Percentiles rank a stretch among this genome's conserved stretches.
Evolutionary conservation across 1,140 invertebrate genomes (phyloP).

Genomic region (Trichonephila inaurata): DNA sequence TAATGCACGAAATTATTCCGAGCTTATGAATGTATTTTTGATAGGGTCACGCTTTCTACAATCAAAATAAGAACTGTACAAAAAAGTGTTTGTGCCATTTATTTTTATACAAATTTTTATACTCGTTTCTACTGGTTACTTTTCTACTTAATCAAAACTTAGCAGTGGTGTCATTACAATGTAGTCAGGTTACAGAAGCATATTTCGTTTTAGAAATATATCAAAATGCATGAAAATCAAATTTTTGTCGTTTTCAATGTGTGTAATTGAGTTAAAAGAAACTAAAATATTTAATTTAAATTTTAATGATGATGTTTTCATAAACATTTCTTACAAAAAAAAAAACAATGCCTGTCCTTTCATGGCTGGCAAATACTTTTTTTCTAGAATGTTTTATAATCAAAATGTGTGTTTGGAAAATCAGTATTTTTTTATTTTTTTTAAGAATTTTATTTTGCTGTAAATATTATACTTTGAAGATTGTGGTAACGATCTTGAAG

Average conservation of each 20-base stretch:
- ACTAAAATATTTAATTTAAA: no score
- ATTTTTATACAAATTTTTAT: conserved; percentile 73
- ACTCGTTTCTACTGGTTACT: conserved; percentile 30
- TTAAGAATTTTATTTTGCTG: conserved; percentile 16
- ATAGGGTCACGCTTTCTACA: background rate
- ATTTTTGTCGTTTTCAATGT: background rate
- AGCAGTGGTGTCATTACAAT: background rate
- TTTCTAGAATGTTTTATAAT: no score
- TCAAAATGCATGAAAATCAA: background rate
- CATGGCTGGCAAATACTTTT: no score
- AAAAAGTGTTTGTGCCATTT: conserved; percentile 57
- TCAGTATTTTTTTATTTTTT: background rate
- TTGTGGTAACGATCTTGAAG: conserved; percentile 31
- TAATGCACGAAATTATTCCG: background rate
- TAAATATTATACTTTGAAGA: conserved; percentile 63
- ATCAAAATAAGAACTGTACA: conserved; percentile 56
- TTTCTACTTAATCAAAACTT: conserved; percentile 61
- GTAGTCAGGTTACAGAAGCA: background rate
- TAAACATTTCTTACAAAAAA: no score
- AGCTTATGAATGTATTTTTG: conserved; percentile 19
- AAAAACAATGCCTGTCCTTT: no score
- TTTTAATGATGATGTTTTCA: no score
- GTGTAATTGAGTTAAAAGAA: no score
- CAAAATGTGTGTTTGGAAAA: background rate
- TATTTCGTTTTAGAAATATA: background rate